phyloP scores from a whole-genome alignment of 2,113 vertebrate species.

The Chroicocephalus ridibundus region DNA sequence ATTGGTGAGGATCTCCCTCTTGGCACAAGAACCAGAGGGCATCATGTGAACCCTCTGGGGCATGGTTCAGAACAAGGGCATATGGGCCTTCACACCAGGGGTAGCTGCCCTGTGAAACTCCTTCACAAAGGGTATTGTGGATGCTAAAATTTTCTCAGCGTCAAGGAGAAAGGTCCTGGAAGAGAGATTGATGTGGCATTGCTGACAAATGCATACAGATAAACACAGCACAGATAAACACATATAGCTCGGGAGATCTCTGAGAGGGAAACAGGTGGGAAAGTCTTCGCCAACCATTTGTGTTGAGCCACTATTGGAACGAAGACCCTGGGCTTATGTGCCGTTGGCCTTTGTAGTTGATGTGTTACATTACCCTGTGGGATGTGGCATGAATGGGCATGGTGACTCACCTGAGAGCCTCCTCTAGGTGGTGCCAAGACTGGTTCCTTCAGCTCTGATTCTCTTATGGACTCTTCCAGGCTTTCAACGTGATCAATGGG shows the following conservation, averaged over 20 bases:
- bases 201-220: not conserved
- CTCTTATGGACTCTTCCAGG: slow-evolving; percentile 67
- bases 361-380: not conserved
- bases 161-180: not conserved
- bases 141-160: not conserved
- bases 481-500: slow-evolving; percentile 92
- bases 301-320: not conserved
- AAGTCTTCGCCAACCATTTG: not conserved
- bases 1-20: not conserved
- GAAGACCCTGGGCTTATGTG: not conserved
- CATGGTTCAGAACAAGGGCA: not conserved
- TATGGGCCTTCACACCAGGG: not conserved
- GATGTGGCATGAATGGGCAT: not conserved
- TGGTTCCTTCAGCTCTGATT: not conserved
- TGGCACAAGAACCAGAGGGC: not conserved
- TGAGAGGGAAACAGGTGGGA: not conserved
- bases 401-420: not conserved
- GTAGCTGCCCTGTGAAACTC: not conserved
- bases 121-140: not conserved
- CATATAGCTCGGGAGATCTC: not conserved
- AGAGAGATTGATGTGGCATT: not conserved
- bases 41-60: not conserved
- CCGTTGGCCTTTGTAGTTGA: not conserved
- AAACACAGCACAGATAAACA: not conserved
- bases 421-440: not conserved